Evolutionary conservation across 2,888 invertebrate species (phyloP), one percentile per base, ranked within the genome.

Genomic region (Hypomecis atomaria): DNA sequence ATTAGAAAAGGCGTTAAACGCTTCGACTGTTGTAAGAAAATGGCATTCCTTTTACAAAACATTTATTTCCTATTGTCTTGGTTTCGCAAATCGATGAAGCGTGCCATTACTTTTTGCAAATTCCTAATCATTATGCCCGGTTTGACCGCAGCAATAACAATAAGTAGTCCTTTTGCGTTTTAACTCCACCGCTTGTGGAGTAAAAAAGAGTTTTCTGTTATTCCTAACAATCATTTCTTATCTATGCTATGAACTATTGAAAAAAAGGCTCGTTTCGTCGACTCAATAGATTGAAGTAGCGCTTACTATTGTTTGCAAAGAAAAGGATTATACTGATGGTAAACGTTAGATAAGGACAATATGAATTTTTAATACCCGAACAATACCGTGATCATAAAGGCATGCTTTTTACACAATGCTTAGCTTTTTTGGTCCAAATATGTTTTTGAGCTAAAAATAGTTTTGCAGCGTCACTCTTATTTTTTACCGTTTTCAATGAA

Each of bases 221-320:
- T 56, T 50, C 23, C 13, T 38, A 43, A 63, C 42, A 53, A 57
- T 53, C 23, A 49, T 11, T 37, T 52, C 7, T 57, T 62, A 53
- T 53, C 62, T 44, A 5, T 61, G 37, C 62, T 44, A 5, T 61
- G 37, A 64, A 61, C 52, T 48, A 9, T 43, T 52, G 47, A 37
- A 55, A 6, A 48, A 57, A 43, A 34, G 40, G 36, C 11, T 61
- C 43, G 70, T 73, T 74, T 67, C 38, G 8, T 23, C 37, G 23
- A 49, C 36, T 60, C 55, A 75, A 78, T 74, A 76, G 74, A 75
- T 76, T 71, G 77, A 77, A 75, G 81, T 78, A 83, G 79, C 77
- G 65, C 71, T 71, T 73, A 71, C 74, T 72, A 79, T 83, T 84
- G 78, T 81, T 77, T 75, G 62, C 66, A 73, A 78, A 78, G 78